Evolutionary conservation across 2,113 vertebrate species (phyloP).

Genomic region (Corydoras sp.): DNA sequence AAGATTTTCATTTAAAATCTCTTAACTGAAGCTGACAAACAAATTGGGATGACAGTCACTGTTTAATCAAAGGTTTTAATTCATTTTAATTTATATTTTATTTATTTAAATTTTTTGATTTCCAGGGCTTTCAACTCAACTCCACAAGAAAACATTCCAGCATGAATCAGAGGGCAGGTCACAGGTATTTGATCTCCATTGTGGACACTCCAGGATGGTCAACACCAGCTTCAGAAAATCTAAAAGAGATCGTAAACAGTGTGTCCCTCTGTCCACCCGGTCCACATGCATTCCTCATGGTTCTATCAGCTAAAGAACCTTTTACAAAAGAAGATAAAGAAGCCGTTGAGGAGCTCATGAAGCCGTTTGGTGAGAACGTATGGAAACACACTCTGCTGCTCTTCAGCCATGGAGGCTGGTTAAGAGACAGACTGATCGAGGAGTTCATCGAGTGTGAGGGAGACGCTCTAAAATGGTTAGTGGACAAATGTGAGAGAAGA

Average conservation of each 20-base stretch:
- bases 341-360: conserved; percentile 16
- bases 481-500: conserved; percentile 24
- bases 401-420: conserved; percentile 14
- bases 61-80: neutral
- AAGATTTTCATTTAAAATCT: neutral
- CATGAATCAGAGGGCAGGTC: neutral
- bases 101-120: neutral
- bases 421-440: conserved; percentile 12
- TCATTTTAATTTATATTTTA: neutral
- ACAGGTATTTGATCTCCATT: neutral
- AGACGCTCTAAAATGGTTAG: conserved; percentile 8
- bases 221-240: neutral
- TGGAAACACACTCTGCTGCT: conserved; percentile 29
- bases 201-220: conserved; percentile 35
- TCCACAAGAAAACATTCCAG: neutral
- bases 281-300: conserved; percentile 27
- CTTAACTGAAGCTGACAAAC: neutral
- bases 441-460: conserved; percentile 22
- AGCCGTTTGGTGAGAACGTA: conserved; percentile 7
- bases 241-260: conserved; percentile 29
- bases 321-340: conserved; percentile 13
- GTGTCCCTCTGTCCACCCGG: conserved; percentile 20
- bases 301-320: neutral
- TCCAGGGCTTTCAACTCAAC: neutral
- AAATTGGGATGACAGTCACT: too few relatives aligned